Base-by-base conservation (phyloP, 2,888 invertebrate species). In the Catocala fraxini region DNA sequence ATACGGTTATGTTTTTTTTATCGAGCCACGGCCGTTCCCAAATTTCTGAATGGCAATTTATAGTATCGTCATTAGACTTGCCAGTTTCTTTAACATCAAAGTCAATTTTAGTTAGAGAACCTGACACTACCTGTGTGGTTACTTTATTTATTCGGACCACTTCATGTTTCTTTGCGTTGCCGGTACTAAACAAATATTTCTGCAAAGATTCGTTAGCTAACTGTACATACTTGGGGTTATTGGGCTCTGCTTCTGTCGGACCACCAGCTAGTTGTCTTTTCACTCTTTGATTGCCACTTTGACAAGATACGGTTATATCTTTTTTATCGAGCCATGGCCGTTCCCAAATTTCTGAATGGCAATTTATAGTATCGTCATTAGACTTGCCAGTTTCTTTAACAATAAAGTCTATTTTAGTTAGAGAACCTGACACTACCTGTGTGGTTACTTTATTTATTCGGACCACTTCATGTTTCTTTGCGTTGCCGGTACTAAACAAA, bases 271-370 rank as follows among this genome's bases (percentile, higher is more conserved):
- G 0, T 71, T 61, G 5, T 58, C 45, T 45, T 12, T 45, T 45
- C 45, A 45, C 5, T 12, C 45, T 13, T 6, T 13, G 12, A 12
- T 45, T 45, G 12, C 6, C n/a, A 6, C 3, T 12, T 13, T 45
- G 45, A 7, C 45, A 45, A 45, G 45, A 12, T 12, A 45, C 45
- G 11, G n/a, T 45, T n/a, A 45, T 45, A 4, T 45, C 12, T 45
- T 45, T 45, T 6, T 55, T 56, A 0, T 79, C 61, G 3, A 59
- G 34, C 79, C 68, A 74, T 6, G 47, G 33, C 51, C 53, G 70
- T 70, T 75, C 76, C 74, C 65, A 85, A 51, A 87, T 65, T 52
- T 76, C 47, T 3, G 88, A 82, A 34, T 76, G 60, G 59, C 73
- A 73, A 33, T 42, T 33, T 46, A 43, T 61, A 15, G 33, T 35